Conservation (phyloP, 2,113 vertebrate genomes). For the Arvicanthis niloticus region DNA sequence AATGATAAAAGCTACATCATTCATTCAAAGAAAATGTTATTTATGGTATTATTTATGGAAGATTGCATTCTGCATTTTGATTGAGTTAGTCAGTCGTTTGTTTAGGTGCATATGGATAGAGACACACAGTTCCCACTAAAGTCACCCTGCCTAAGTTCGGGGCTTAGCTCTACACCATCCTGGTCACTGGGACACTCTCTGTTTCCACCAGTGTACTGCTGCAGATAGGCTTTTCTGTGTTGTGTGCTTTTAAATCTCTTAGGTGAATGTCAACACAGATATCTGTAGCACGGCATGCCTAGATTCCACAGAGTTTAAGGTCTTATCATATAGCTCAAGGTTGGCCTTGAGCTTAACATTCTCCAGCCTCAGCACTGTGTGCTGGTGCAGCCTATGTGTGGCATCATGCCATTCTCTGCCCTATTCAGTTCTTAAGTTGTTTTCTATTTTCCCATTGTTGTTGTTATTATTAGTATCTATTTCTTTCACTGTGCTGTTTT, state of each 20-base stretch:
- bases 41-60: neutral
- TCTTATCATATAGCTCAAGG: neutral
- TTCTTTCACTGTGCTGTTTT: neutral
- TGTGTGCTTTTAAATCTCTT: neutral
- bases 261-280: neutral
- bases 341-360: neutral
- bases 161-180: neutral
- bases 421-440: neutral
- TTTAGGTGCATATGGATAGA: neutral
- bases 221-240: neutral
- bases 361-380: neutral
- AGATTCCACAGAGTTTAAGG: neutral
- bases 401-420: neutral
- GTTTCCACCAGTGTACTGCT: neutral
- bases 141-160: neutral
- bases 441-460: neutral
- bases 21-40: neutral
- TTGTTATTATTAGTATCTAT: rapidly evolving
- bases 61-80: neutral
- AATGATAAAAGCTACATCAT: neutral
- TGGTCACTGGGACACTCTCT: neutral
- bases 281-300: neutral
- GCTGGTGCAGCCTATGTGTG: too few species aligned
- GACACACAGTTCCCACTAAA: neutral
- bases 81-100: neutral